phyloP scores from a whole-genome alignment of 1,140 invertebrate genomes.

The Caenorhabditis tropicalis region DNA sequence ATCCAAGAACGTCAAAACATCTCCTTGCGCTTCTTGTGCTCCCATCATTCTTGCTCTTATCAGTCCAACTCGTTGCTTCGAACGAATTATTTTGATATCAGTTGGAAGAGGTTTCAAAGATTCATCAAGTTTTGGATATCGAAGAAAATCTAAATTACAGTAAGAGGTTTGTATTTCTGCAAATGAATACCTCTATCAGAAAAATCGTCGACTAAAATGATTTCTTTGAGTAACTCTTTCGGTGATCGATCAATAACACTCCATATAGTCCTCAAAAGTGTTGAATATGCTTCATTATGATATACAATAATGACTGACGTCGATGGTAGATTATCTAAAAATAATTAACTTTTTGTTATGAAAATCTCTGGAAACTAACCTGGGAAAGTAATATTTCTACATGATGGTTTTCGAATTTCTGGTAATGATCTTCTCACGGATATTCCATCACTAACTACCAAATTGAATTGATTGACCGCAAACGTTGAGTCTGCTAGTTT shows the following conservation, averaged over 20 bases:
- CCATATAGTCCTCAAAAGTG: conserved; percentile 84
- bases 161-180: conserved; percentile 41
- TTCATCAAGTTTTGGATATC: conserved; percentile 81
- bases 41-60: conserved; percentile 86
- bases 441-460: conserved; percentile 95
- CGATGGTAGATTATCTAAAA: conserved; percentile 75
- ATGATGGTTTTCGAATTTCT: conserved; percentile 81
- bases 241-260: conserved; percentile 86
- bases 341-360: background rate
- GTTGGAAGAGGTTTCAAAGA: conserved; percentile 81
- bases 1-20: conserved; percentile 87
- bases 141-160: conserved; percentile 73
- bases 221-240: conserved; percentile 80
- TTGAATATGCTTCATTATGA: conserved; percentile 92
- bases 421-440: conserved; percentile 91
- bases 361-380: conserved; percentile 26
- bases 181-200: conserved; percentile 80
- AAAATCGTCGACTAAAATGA: conserved; percentile 91
- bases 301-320: conserved; percentile 87
- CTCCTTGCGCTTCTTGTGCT: conserved; percentile 80
- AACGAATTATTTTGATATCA: conserved; percentile 77
- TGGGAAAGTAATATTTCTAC: conserved; percentile 65
- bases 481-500: conserved; percentile 66
- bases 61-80: conserved; percentile 80
- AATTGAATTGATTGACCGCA: conserved; percentile 85